Base-by-base conservation (phyloP, 2,113 vertebrate genomes). In the Gallinago media region DNA sequence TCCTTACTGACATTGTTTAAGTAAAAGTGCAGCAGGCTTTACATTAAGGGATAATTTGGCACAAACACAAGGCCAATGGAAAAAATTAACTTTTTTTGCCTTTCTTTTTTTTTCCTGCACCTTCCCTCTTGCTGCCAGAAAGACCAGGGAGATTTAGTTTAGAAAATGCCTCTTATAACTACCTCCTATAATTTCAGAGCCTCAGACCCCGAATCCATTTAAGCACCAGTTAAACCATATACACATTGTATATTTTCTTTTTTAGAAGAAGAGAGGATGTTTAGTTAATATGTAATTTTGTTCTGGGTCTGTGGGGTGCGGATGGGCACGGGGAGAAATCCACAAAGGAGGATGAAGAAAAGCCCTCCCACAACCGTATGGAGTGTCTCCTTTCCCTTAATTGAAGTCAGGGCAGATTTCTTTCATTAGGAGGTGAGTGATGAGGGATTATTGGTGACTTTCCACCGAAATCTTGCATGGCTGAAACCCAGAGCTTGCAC, bases 11-110 rank as follows among this genome's bases (percentile, higher is more conserved):
- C 32, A 5, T 25, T 86, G 95, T 92, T 96, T 96, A 94, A 94
- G 91, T 79, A 79, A 59, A 88, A 74, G 65, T 50, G 86, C 84
- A 90, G 91, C 88, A 97, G 96, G 58, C 93, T 97, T 96, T 95
- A 82, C 67, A 20, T 90, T 86, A 85, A 91, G 93, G 96, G 93
- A 82, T 94, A 92, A 92, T 65, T 85, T 92, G 88, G 96, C 86
- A 67, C 91, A 65, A 42, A 63, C n/a, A 66, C 21, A 31, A 11
- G 26, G 79, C 94, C 34, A 72, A 96, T 89, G 92, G 96, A 92
- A 97, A 96, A 94, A 96, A 61, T 8, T 78, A 88, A 81, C 88
- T 34, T 86, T 84, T 38, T 63, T 75, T 40, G 29, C 36, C 29
- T 92, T 92, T 23, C 14, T 36, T 56, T 11, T 15, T 36, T 56